Evolutionary conservation across 2,888 invertebrate genomes (phyloP), one percentile per base, ranked within the genome.

Genomic region (Chrysodeixis includens): DNA sequence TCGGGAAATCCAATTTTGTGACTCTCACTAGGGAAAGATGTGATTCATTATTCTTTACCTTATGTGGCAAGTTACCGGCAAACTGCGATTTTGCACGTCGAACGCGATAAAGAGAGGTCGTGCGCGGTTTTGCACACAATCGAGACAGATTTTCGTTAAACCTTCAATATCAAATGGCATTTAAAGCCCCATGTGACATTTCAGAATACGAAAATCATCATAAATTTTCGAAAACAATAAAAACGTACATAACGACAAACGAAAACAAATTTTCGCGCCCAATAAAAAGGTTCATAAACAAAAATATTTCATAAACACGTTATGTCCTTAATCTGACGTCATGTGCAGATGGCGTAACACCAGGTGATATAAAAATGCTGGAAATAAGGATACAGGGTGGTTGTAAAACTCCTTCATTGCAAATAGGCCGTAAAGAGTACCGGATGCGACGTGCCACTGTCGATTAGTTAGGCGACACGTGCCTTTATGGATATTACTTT

Each of bases 361-460:
- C 86, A 88, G 88, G 87, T 89, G 84, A 87, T 87, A 88, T 83
- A 87, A 86, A 88, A 84, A 88, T 82, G 83, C 80, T 80, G 84
- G 78, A 84, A 83, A 89, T 91, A 91, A 87, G 86, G 85, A 85
- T 86, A 91, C 86, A 88, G 80, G 72, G 16, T 74, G 82, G 88
- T 84, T 90, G 88, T 92, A 92, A 92, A 92, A 88, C 85, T 91
- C 87, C 85, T 89, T 89, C 89, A 90, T 89, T 87, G 90, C 89
- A 89, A 92, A 92, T 92, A 93, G 91, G 89, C 89, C 83, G 91
- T 93, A 92, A 93, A 93, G 86, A 85, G 86, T 77, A 74, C 85
- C 88, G 89, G 90, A 87, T 90, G 91, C 82, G 79, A 69, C 68
- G 74, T 82, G 87, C 78, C 84, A 76, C 76, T 79, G 66, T 49